Base-by-base conservation (phyloP, 2,113 vertebrate genomes). In the Poeciliopsis turrubarensis region DNA sequence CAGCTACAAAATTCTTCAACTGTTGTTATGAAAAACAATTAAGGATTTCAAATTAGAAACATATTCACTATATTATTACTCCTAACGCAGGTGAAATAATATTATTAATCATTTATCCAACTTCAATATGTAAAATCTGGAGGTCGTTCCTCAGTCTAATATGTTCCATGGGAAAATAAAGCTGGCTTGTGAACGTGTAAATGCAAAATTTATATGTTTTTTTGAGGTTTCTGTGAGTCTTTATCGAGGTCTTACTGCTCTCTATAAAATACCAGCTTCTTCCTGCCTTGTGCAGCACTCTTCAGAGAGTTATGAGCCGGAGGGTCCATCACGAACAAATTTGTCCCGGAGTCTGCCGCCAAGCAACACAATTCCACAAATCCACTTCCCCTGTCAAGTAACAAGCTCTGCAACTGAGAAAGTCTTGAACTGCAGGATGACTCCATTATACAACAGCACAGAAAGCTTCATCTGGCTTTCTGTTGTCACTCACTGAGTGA, bases 321-420 rank as follows among this genome's bases (percentile, higher is more conserved):
- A 68, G 63, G 69, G 72, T 86, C 76, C 79, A 80, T 90, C 87
- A 77, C 82, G 74, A 82, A 87, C 78, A 90, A 90, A 90, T 78
- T 87, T 77, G 79, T 77, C 66, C 72, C 68, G 68, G 78, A 25
- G 51, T 68, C 39, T 54, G 3, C 72, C 82, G 88, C 84, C 91
- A 91, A 92, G 85, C 73, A 82, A 90, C 88, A 93, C 85, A 89
- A 86, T 75, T 85, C 80, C 89, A 83, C 83, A 82, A 89, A 78
- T 84, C 81, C 77, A 82, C 79, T 89, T 91, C 86, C 86, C 66
- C 75, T 80, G 78, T 83, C 68, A 72, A 81, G 65, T 77, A 74
- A 60, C 60, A 68, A 82, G 57, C 60, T 75, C 54, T 83, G 83
- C 75, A 82, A 89, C 73, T 70, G 79, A 85, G 86, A 86, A 61